These are phyloP conservation scores for Pterophyllum scalare DNA, from an alignment of 2,113 vertebrate species.

Conservation along the genomic window DNA sequence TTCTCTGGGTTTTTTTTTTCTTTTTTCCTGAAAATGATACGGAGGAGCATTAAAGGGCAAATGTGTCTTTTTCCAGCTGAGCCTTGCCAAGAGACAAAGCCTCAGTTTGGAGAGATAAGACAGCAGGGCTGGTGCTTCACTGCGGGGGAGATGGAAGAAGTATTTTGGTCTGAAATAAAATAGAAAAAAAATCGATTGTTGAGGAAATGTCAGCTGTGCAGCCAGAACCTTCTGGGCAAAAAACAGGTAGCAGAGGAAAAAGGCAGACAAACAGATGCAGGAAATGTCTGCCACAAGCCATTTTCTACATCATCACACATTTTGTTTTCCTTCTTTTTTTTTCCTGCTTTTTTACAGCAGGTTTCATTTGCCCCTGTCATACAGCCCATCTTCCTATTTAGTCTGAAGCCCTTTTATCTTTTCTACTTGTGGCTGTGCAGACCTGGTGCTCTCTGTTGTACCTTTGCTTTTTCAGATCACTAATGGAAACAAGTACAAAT, in stretches of 20 bases:
- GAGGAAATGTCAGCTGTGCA: constrained; percentile 58
- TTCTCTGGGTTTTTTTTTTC: too few relatives aligned
- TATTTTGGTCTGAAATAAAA: constrained; percentile 31
- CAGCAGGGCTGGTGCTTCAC: not conserved
- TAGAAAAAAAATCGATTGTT: constrained; percentile 39
- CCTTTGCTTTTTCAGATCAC: not conserved
- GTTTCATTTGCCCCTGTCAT: not conserved
- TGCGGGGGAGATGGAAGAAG: constrained; percentile 38
- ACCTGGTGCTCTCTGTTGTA: too few relatives aligned
- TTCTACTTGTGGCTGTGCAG: not conserved
- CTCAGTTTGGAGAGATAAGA: constrained; percentile 12
- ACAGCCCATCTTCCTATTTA: not conserved
- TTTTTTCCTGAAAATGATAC: not conserved
- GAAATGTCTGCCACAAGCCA: constrained; percentile 11
- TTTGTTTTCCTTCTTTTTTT: not conserved
- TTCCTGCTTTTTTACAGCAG: not conserved
- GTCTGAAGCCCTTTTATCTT: not conserved
- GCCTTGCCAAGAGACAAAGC: constrained; percentile 10
- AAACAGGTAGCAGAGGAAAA: constrained; percentile 10
- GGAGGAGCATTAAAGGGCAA: not conserved
- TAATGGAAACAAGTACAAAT: not conserved
- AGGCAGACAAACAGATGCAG: constrained; percentile 13
- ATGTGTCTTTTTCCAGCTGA: not conserved
- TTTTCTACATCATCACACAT: not conserved
- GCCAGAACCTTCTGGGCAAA: constrained; percentile 32